These are phyloP conservation scores for Spinibarbus caldwelli DNA, from an alignment of 2,797 vertebrate genomes.

Conservation along the genomic window DNA sequence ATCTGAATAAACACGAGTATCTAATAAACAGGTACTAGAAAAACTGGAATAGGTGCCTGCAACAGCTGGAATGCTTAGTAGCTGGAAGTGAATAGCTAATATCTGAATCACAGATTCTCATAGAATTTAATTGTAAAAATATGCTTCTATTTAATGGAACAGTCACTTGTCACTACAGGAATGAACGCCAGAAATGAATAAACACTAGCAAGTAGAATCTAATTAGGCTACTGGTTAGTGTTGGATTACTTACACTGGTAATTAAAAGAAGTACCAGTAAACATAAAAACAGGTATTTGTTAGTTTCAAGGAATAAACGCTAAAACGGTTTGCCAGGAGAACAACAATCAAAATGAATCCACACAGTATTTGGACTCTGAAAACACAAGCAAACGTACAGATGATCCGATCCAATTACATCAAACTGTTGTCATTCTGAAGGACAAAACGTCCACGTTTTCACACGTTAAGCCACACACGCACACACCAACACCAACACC, in stretches of 20 bases:
- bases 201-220: background rate
- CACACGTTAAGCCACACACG: slow-evolving; percentile 28
- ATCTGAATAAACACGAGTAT: background rate
- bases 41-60: slow-evolving; percentile 14
- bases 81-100: background rate
- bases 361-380: background rate
- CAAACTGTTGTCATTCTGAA: slow-evolving; percentile 60
- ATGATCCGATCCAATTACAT: slow-evolving; percentile 50
- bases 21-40: background rate
- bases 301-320: background rate
- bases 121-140: background rate
- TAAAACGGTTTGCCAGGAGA: background rate
- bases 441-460: slow-evolving; percentile 50
- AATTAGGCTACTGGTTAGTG: slow-evolving; percentile 27
- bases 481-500: too few species aligned
- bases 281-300: background rate
- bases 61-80: background rate
- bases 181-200: too few species aligned
- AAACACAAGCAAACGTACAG: slow-evolving; percentile 2
- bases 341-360: background rate
- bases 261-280: background rate
- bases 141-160: background rate
- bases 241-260: background rate
- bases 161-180: background rate
- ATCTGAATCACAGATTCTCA: background rate